Conservation (phyloP, 1,140 invertebrate species). For the Brachionus koreanus region DNA sequence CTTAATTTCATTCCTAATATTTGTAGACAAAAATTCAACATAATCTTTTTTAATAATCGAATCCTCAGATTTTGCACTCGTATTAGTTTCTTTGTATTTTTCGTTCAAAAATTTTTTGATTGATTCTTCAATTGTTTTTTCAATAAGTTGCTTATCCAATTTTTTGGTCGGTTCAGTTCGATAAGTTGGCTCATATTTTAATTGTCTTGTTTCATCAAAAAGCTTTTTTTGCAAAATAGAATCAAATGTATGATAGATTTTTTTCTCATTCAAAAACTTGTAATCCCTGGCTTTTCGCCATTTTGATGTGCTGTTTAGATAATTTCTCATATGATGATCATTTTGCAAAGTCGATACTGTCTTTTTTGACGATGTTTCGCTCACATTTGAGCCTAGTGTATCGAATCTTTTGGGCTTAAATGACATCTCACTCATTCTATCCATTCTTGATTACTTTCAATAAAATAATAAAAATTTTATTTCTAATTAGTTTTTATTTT, state of each 20-base stretch:
- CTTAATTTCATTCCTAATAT: background rate
- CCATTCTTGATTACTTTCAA: background rate
- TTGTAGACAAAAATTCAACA: background rate
- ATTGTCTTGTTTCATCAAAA: background rate
- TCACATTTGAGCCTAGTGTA: background rate
- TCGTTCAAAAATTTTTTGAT: background rate
- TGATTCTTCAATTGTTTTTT: background rate
- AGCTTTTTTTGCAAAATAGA: background rate
- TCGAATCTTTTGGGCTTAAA: background rate
- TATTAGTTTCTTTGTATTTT: background rate
- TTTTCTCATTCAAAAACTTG: slow-evolving; percentile 8
- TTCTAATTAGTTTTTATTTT: too few species aligned
- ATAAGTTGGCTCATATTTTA: slow-evolving; percentile 12
- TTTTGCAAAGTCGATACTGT: background rate
- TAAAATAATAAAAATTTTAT: background rate
- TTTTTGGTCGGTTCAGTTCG: background rate
- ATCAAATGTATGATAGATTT: background rate
- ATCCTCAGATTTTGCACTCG: background rate
- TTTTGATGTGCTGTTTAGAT: background rate
- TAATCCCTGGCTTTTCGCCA: background rate
- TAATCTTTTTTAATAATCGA: background rate
- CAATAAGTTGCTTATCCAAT: background rate
- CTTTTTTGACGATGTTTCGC: background rate
- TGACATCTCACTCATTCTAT: background rate
- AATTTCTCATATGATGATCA: background rate